Percentiles rank a stretch among this genome's conserved stretches.
Evolutionary conservation across 2,113 vertebrate species (phyloP).

Genomic region (Sarotherodon lohbergeri): DNA sequence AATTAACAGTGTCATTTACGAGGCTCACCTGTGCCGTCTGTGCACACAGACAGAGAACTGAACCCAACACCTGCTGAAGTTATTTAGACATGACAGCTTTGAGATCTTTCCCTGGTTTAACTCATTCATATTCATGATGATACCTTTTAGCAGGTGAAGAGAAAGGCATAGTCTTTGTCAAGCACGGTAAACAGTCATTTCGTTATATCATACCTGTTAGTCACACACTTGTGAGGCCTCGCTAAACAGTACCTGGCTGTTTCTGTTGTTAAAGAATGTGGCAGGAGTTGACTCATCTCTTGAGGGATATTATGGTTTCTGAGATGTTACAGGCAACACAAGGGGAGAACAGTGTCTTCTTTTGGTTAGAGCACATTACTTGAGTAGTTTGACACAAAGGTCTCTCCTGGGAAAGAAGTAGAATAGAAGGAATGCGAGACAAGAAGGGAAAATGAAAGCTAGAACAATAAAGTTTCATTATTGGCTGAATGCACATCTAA

Average conservation of each 20-base stretch:
- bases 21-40: not conserved
- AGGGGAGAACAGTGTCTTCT: not conserved
- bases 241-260: not conserved
- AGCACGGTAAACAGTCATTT: slow-evolving; percentile 17
- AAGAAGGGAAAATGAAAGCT: slow-evolving; percentile 2
- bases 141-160: not conserved
- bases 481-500: not conserved
- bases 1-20: slow-evolving; percentile 18
- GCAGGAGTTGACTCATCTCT: slow-evolving; percentile 8
- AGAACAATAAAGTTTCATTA: slow-evolving; percentile 18
- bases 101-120: not conserved
- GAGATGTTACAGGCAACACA: not conserved
- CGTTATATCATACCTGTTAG: not conserved
- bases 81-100: not conserved
- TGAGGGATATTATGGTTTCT: not conserved
- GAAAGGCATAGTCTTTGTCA: not conserved
- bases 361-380: not conserved
- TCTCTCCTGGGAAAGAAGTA: not conserved
- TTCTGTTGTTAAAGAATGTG: not conserved
- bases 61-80: not conserved
- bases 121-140: not conserved
- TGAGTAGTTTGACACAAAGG: not conserved
- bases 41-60: not conserved
- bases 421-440: not conserved
- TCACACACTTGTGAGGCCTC: not conserved